Evolutionary conservation across 2,888 invertebrate genomes (phyloP).

Genomic region (Clunio marinus): DNA sequence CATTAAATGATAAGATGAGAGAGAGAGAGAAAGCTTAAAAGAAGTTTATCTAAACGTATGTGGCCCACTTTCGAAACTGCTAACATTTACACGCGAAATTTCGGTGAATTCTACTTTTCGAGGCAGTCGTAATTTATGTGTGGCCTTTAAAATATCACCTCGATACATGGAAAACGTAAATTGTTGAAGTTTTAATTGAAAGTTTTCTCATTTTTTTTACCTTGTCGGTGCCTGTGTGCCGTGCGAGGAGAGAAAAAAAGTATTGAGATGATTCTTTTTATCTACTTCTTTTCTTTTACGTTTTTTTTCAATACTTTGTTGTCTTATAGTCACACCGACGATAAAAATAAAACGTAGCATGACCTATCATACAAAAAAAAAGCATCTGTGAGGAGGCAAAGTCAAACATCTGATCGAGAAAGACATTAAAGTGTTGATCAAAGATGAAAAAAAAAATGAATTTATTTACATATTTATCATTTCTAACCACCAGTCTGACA

Average conservation of each 20-base stretch:
- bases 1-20: constrained; percentile 2
- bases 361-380: neutral
- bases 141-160: neutral
- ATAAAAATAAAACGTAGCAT: constrained; percentile 2
- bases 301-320: no score
- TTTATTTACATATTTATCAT: neutral
- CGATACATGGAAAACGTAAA: no score
- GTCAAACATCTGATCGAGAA: neutral
- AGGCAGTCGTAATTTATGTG: constrained; percentile 2
- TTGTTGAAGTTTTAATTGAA: no score
- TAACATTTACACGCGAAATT: neutral
- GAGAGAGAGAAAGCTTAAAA: neutral
- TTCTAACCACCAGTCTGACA: no score
- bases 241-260: no score
- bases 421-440: neutral
- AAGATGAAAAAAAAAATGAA: no score
- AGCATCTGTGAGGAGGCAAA: neutral
- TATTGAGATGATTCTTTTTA: no score
- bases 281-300: no score
- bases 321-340: no score
- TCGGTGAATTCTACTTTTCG: neutral
- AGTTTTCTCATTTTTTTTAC: no score
- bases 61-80: neutral
- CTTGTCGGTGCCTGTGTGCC: no score
- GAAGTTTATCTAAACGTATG: neutral